These are phyloP conservation scores for Microcaecilia unicolor DNA, from an alignment of 2,797 vertebrate genomes.

Conservation along the genomic window DNA sequence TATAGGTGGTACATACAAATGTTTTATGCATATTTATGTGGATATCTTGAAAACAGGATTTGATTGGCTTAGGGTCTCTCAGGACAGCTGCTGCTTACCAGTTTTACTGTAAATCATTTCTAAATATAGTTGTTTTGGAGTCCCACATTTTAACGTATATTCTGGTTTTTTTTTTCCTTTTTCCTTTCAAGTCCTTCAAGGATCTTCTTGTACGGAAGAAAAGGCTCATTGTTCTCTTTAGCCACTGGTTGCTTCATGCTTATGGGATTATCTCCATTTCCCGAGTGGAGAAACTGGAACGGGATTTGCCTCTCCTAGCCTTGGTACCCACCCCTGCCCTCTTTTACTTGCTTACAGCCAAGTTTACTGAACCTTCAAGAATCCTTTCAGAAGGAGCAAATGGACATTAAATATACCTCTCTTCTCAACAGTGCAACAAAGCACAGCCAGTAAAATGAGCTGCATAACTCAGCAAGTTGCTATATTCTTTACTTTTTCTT, in stretches of 20 bases:
- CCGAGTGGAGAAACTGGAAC: conserved; percentile 80
- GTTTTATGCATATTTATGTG: no score
- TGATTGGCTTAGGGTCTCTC: no score
- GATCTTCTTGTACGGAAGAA: conserved; percentile 90
- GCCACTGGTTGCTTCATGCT: conserved; percentile 93
- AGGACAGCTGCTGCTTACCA: no score
- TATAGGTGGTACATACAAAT: no score
- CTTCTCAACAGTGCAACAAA: background rate
- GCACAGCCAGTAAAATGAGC: no score
- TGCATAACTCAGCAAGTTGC: no score
- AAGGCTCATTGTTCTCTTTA: conserved; percentile 87
- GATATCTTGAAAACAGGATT: no score
- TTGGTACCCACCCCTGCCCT: conserved; percentile 87
- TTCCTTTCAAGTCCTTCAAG: conserved; percentile 72
- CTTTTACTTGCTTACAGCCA: conserved; percentile 88
- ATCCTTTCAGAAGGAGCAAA: conserved; percentile 86
- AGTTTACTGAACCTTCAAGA: conserved; percentile 87
- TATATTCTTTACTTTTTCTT: no score
- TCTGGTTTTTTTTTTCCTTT: no score
- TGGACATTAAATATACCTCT: conserved; percentile 66
- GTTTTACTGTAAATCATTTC: no score
- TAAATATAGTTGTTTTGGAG: no score
- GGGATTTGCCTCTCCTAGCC: conserved; percentile 83
- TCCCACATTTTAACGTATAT: no score
- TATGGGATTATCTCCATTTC: conserved; percentile 97